A percentile compares a stretch with the other conserved stretches of the same genome.
Conservation (phyloP, 2,888 invertebrate species). For the Epirrita christyi region DNA sequence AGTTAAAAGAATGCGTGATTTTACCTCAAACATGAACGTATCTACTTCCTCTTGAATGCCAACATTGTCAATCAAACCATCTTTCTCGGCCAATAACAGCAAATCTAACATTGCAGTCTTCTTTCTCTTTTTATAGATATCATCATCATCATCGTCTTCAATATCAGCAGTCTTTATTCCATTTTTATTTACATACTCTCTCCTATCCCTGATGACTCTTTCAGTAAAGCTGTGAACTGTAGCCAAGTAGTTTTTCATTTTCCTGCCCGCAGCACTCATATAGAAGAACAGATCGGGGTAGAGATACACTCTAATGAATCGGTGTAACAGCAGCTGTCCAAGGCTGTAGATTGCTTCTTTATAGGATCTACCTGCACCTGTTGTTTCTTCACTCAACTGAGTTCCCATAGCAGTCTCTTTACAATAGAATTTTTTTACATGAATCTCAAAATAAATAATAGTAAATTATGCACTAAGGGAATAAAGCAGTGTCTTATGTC, state of each 20-base stretch:
- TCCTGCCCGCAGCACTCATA: conserved; percentile 71
- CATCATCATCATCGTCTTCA: conserved; percentile 39
- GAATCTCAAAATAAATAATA: background rate
- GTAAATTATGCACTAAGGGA: no score
- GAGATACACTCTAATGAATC: conserved; percentile 83
- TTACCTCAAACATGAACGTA: conserved; percentile 86
- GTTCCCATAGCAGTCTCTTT: conserved; percentile 89
- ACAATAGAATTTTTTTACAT: background rate
- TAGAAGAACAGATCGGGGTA: conserved; percentile 81
- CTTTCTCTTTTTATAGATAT: conserved; percentile 69
- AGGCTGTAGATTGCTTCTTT: conserved; percentile 81
- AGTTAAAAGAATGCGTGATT: background rate
- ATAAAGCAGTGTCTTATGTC: no score
- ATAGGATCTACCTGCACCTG: conserved; percentile 74
- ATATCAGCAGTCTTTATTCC: conserved; percentile 32
- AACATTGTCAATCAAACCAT: conserved; percentile 74
- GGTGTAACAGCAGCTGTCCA: conserved; percentile 58
- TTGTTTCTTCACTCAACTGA: conserved; percentile 75
- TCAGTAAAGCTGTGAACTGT: conserved; percentile 70
- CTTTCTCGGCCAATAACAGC: conserved; percentile 74
- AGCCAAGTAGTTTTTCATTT: conserved; percentile 67
- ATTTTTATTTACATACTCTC: conserved; percentile 38
- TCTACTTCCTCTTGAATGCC: conserved; percentile 87
- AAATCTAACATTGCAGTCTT: conserved; percentile 84
- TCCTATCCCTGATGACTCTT: conserved; percentile 63